Evolutionary conservation across 2,113 vertebrate species (phyloP), one percentile per base, ranked within the genome.

Genomic region (Hippocampus abdominalis): DNA sequence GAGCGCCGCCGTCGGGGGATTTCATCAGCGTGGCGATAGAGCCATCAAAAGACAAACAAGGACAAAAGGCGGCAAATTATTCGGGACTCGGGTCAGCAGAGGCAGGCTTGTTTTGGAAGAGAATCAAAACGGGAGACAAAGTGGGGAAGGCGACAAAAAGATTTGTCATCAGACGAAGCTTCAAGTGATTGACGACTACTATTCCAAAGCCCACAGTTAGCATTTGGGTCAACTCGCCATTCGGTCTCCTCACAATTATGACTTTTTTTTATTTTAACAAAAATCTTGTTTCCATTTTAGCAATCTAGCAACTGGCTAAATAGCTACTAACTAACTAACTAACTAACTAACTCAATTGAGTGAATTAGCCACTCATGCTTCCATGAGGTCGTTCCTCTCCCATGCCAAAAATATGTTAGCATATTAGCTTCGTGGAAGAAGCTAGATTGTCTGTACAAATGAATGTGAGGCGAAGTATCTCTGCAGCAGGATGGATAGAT

Each of bases 41-140:
- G 65, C 56, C 32, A 46, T 20, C 27, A 36, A 42, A 74, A 32
- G 56, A 66, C 46, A 76, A 77, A 74, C 69, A 9, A 73, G 69
- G 67, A 23, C 29, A 5, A 75, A 62, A 21, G 57, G 57, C 44
- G 73, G 71, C 60, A 61, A 49, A 71, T 42, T 69, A 77, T 75
- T 72, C 79, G 4, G 21, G 61, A 63, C 70, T 66, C 40, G 68
- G 84, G 76, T 86, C 84, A 81, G 3, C 3, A 54, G 49, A 36
- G 5, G 59, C 10, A 0, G 56, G 77, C 79, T 54, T 70, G 80
- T 79, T 79, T 76, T 71, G 68, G 72, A 66, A 54, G 59, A 68
- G 79, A 84, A 77, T 69, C 73, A 72, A 76, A 81, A 49, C 8
- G 44, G 0, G 12, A 23, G 18, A 64, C 56, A 25, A 42, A 71